These are phyloP conservation scores for Tympanuchus pallidicinctus DNA, from an alignment of 2,113 vertebrate species.

Conservation along the genomic window DNA sequence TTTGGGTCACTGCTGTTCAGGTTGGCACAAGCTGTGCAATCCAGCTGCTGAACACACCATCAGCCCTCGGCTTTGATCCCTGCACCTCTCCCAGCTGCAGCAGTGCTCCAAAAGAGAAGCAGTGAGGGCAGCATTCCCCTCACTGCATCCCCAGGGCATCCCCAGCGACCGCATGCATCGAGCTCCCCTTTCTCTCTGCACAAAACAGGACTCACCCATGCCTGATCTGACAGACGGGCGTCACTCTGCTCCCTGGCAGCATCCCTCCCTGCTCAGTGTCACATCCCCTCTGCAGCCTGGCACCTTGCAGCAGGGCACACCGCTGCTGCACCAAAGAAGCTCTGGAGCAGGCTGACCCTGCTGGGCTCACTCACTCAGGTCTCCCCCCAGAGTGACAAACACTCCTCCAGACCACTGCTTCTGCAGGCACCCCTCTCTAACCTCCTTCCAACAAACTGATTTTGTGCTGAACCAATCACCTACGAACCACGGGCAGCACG, in stretches of 20 bases:
- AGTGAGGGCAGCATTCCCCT: no score
- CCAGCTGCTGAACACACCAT: no score
- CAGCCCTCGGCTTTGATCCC: no score
- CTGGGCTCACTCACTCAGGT: neutral
- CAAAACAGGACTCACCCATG: neutral
- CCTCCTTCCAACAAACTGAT: neutral
- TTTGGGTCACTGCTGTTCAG: no score
- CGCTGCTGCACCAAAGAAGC: neutral
- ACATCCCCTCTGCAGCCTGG: neutral
- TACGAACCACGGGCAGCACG: neutral
- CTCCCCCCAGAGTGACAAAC: neutral
- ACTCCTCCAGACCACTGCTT: neutral
- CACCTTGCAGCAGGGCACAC: no score
- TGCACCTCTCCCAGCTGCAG: no score
- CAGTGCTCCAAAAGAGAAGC: no score
- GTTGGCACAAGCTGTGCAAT: no score
- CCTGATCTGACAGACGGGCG: neutral
- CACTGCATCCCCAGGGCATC: no score
- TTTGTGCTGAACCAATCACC: rapidly evolving
- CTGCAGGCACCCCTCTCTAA: neutral
- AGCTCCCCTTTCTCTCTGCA: neutral
- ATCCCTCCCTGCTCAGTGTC: neutral
- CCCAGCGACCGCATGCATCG: no score
- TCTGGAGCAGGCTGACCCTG: neutral
- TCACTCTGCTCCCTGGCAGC: neutral